phyloP scores from a whole-genome alignment of 2,888 invertebrate species.

The Thysanoteuthis rhombus region DNA sequence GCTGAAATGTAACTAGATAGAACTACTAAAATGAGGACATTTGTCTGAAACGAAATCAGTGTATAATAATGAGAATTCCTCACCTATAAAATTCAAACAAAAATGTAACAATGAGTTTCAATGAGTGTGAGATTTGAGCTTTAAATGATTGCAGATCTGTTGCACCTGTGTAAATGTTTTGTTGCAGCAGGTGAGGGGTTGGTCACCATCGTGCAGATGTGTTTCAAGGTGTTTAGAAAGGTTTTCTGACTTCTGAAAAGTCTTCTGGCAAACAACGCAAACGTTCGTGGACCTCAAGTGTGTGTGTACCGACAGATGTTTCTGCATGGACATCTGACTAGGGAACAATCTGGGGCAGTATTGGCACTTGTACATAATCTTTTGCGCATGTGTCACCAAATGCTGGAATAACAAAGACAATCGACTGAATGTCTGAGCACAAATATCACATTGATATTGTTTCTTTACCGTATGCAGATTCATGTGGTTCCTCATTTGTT shows the following conservation, averaged over 20 bases:
- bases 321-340: not conserved
- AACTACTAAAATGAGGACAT: too few species aligned
- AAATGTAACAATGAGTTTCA: too few species aligned
- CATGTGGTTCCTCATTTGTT: not conserved
- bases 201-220: not conserved
- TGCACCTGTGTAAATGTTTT: not conserved
- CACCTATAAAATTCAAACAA: too few species aligned
- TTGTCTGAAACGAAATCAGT: too few species aligned
- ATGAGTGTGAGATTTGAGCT: not conserved
- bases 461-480: not conserved
- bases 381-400: not conserved
- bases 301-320: not conserved
- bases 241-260: not conserved
- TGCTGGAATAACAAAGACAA: not conserved
- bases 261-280: not conserved
- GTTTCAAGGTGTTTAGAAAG: not conserved
- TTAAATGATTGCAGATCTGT: not conserved
- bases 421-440: not conserved
- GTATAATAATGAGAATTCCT: too few species aligned
- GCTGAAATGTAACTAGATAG: too few species aligned
- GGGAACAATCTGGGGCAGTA: not conserved
- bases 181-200: not conserved
- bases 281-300: not conserved
- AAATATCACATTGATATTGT: not conserved
- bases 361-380: not conserved